phyloP scores from a whole-genome alignment of 1,140 invertebrate genomes.

The Platorchestia sp. region DNA sequence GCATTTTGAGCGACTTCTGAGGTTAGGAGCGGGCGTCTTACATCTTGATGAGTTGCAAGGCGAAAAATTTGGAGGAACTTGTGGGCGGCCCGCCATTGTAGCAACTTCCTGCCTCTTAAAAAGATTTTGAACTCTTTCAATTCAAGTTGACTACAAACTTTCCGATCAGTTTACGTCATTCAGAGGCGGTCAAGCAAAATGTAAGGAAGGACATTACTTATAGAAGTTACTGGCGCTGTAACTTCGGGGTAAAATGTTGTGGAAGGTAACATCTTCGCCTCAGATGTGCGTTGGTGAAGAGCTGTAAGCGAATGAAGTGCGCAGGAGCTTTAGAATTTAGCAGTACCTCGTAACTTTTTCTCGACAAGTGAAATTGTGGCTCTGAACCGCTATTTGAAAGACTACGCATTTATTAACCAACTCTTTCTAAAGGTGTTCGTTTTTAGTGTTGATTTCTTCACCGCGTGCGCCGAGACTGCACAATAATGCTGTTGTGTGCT shows the following conservation, averaged over 20 bases:
- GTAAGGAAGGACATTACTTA: not conserved
- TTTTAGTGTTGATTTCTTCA: no score
- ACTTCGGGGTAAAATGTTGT: not conserved
- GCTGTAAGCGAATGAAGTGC: no score
- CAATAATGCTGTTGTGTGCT: no score
- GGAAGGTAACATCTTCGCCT: no score
- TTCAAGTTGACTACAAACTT: not conserved
- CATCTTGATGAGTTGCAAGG: not conserved
- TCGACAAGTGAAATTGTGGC: no score
- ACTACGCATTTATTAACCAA: no score
- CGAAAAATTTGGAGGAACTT: not conserved
- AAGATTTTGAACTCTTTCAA: not conserved
- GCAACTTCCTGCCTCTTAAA: not conserved
- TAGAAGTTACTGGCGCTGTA: not conserved
- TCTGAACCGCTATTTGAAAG: no score
- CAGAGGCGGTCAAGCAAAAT: not conserved
- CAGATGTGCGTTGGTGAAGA: no score
- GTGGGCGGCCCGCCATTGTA: not conserved
- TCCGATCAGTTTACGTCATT: not conserved
- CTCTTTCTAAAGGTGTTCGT: no score
- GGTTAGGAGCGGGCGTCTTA: not conserved
- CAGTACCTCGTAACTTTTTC: no score
- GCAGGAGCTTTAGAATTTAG: no score
- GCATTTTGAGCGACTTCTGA: not conserved
- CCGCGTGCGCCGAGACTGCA: no score